Base-by-base conservation (phyloP, 2,797 vertebrate genomes). In the Hoplostethus atlanticus region DNA sequence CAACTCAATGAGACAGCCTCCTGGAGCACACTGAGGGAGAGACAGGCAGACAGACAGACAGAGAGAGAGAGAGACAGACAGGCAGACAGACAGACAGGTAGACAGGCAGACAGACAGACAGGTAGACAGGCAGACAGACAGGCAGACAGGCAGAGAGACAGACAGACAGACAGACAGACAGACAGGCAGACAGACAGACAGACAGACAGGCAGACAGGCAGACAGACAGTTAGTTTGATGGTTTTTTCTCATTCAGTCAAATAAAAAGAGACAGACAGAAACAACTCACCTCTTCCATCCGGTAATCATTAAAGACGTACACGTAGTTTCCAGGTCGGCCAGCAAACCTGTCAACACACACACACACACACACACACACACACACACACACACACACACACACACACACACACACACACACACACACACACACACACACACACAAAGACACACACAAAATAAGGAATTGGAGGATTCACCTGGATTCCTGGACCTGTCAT, bases 1-100 rank as follows among this genome's bases (percentile, higher is more conserved):
- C 58, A 99, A 84, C 85, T 99, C 98, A 72, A 99, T 99, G 71
- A 99, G 94, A 88, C 98, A 99, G 80, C 98, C 98, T 38, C 98
- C 98, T 0, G 98, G 98, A 53, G 98, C 97, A 80, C 97, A 99
- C 98, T 99, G 89, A 42, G 25, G 1, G 21, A 21, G 47, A 47
- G 47, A 5, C 6, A 13, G 34, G 21, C 7, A 31, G 38, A 7
- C 2, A 30, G 28, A 31, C 34, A 17, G 21, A 42, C 8, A 48
- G 44, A 16, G 11, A 48, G 44, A 36, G 12, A 28, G 57, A 42
- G 13, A 31, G 38, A 53, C 36, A 17, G 30, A 48, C 15, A 48
- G 54, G 34, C 25, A 55, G 38, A 17, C 21, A 46, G 44, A 5
- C 16, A 3, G 42, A 34, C 31, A 34, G 34, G 3, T 0, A 34